These are phyloP conservation scores for Drosophila tristis DNA, from an alignment of 1,140 invertebrate species.

Conservation along the genomic window DNA sequence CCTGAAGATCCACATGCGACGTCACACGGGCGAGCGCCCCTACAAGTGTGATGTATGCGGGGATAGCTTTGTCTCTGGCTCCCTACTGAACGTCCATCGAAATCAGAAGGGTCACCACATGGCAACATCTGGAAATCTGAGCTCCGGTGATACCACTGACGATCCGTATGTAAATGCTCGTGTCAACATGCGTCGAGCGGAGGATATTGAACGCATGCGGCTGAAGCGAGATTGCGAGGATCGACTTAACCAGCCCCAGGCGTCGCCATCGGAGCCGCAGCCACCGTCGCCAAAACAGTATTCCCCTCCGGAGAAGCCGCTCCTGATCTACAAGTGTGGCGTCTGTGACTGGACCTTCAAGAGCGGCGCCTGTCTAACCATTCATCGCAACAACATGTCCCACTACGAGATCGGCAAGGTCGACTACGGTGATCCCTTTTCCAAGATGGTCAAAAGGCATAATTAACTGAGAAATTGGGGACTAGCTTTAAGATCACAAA, in stretches of 20 bases:
- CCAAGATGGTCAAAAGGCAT: conserved; percentile 19
- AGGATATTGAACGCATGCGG: conserved; percentile 61
- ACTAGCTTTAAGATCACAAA: no score
- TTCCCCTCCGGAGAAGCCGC: neutral
- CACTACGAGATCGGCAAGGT: conserved; percentile 57
- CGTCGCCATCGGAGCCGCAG: no score
- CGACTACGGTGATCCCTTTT: conserved; percentile 54
- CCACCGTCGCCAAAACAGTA: no score
- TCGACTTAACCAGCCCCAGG: conserved; percentile 13
- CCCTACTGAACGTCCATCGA: conserved; percentile 66
- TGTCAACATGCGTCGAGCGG: conserved; percentile 49
- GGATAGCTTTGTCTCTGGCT: conserved; percentile 69
- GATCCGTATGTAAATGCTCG: conserved; percentile 61
- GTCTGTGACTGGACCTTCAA: conserved; percentile 67
- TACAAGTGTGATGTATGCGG: conserved; percentile 81
- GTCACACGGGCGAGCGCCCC: conserved; percentile 86
- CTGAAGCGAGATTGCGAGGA: conserved; percentile 17
- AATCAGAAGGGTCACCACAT: conserved; percentile 54
- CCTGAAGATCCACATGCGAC: conserved; percentile 85
- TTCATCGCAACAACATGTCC: conserved; percentile 65
- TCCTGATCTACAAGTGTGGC: conserved; percentile 80
- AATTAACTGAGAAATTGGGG: no score
- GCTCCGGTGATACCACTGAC: neutral
- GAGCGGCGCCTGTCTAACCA: conserved; percentile 65
- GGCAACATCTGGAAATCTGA: neutral